Evolutionary conservation across 2,113 vertebrate species (phyloP).

Genomic region (Myotis brandtii): DNA sequence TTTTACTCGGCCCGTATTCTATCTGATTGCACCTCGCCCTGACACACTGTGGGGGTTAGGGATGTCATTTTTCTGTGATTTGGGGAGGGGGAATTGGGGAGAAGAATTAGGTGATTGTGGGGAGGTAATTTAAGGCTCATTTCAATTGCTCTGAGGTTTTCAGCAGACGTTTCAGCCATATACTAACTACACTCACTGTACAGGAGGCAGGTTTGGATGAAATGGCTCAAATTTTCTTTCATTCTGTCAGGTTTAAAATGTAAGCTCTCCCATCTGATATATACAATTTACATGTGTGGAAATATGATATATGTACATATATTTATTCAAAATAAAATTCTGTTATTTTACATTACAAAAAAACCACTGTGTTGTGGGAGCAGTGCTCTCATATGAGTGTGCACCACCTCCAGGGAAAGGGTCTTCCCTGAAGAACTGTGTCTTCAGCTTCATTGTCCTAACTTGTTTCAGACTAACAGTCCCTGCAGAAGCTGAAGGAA

Average conservation of each 20-base stretch:
- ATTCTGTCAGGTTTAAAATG: neutral
- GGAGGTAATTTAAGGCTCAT: slow-evolving; percentile 24
- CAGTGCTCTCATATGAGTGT: neutral
- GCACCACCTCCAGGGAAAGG: neutral
- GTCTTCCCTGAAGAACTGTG: neutral
- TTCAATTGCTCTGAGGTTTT: slow-evolving; percentile 37
- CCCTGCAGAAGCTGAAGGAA: neutral
- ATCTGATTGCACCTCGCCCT: neutral
- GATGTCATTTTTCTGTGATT: slow-evolving; percentile 5
- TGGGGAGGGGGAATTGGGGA: neutral
- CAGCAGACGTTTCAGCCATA: neutral
- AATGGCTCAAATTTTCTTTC: slow-evolving; percentile 9
- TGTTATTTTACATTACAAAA: neutral
- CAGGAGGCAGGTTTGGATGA: neutral
- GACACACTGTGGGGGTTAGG: neutral
- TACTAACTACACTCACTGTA: neutral
- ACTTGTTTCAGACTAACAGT: neutral
- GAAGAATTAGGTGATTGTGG: neutral
- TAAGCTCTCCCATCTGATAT: neutral
- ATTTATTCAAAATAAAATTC: neutral
- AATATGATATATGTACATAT: neutral
- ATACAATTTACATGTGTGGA: neutral
- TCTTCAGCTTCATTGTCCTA: neutral
- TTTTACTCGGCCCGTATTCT: neutral
- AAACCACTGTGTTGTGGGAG: neutral